Evolutionary conservation across 2,113 vertebrate genomes (phyloP).

Genomic region (Ondatra zibethicus): DNA sequence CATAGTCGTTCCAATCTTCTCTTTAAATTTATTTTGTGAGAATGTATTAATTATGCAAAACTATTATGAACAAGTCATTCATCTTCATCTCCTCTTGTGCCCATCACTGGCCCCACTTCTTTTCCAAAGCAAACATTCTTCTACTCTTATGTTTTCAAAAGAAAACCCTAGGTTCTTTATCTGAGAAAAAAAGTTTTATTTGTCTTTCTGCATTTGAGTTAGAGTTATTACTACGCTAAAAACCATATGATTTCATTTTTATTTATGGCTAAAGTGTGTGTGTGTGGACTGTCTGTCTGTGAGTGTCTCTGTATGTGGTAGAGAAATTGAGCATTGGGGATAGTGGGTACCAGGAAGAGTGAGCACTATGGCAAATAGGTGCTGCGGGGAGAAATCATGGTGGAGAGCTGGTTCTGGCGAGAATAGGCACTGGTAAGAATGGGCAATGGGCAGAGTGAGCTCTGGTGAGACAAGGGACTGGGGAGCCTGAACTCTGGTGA

Average conservation of each 20-base stretch:
- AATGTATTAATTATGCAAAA: background rate
- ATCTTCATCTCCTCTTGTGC: too few species aligned
- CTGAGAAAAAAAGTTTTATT: background rate
- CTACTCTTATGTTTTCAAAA: background rate
- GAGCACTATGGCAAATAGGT: background rate
- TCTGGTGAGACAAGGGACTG: background rate
- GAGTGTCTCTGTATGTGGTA: background rate
- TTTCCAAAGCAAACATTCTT: background rate
- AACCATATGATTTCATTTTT: background rate
- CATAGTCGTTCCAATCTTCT: background rate
- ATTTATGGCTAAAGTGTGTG: background rate
- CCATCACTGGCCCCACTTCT: too few species aligned
- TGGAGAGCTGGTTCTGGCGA: background rate
- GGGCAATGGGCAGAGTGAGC: background rate
- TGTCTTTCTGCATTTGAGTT: background rate
- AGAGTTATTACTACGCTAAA: background rate
- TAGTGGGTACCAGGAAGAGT: background rate
- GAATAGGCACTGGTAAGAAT: too few species aligned
- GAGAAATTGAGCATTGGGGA: background rate
- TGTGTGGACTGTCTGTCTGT: background rate
- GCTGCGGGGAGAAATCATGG: background rate
- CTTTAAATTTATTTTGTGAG: background rate
- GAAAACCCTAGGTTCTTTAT: background rate
- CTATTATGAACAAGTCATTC: background rate
- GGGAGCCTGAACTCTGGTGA: background rate